These are phyloP conservation scores for Sebastes fasciatus DNA, from an alignment of 2,113 vertebrate genomes.

Conservation along the genomic window DNA sequence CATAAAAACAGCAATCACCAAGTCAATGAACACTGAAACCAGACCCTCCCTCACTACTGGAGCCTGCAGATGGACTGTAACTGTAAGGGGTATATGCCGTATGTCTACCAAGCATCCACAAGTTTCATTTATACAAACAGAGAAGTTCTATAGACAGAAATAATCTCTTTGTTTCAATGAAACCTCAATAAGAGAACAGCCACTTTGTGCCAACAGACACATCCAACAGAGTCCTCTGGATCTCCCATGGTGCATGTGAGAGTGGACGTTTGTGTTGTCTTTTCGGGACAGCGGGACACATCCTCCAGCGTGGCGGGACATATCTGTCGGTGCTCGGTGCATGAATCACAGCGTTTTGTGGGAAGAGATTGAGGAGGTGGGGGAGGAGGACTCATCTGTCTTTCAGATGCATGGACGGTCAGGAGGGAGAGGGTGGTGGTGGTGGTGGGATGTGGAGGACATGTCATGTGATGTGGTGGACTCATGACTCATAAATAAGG, in stretches of 20 bases:
- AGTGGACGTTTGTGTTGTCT: constrained; percentile 38
- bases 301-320: constrained; percentile 30
- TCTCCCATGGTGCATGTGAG: constrained; percentile 9
- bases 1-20: not conserved
- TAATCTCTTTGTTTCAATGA: not conserved
- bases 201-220: not conserved
- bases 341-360: constrained; percentile 67
- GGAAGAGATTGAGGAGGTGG: constrained; percentile 33
- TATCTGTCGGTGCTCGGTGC: constrained; percentile 47
- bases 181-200: not conserved
- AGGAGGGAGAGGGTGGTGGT: not conserved
- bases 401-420: constrained; percentile 25
- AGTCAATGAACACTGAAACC: not conserved
- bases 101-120: too few relatives aligned
- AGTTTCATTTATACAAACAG: not conserved
- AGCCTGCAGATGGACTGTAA: not conserved
- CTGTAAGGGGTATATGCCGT: not conserved
- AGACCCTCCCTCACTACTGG: not conserved
- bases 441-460: constrained; percentile 40
- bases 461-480: constrained; percentile 32
- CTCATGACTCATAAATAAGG: constrained; percentile 57
- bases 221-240: not conserved
- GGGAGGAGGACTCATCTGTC: constrained; percentile 64
- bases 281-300: constrained; percentile 37
- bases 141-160: not conserved